Conservation (phyloP, 2,113 vertebrate species). For the Pimephales promelas region DNA sequence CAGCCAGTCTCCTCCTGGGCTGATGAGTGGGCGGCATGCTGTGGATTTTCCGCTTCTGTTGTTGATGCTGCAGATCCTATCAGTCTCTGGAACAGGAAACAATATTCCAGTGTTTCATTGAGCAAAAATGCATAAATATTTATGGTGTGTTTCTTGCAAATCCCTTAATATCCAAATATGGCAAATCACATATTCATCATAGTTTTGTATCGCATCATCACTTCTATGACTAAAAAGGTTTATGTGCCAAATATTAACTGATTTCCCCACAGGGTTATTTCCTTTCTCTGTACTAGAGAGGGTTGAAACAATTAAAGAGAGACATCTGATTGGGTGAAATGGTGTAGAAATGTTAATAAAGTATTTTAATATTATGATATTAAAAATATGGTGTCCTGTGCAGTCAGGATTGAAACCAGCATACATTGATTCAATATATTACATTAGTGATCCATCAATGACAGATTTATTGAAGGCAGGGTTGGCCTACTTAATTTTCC, state of each 20-base stretch:
- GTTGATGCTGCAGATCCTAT: slow-evolving; percentile 18
- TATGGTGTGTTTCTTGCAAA: slow-evolving; percentile 8
- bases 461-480: too few species aligned
- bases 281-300: background rate
- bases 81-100: background rate
- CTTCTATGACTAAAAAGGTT: slow-evolving; percentile 1
- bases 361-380: background rate
- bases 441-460: background rate
- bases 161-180: slow-evolving; percentile 7
- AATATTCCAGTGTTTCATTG: slow-evolving; percentile 21
- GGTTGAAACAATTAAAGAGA: slow-evolving; percentile 8
- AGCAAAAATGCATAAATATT: slow-evolving; percentile 27
- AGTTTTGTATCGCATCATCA: slow-evolving; percentile 7
- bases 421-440: background rate
- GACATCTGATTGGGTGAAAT: background rate
- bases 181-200: background rate
- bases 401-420: background rate
- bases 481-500: too few species aligned
- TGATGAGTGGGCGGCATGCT: slow-evolving; percentile 1
- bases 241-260: background rate
- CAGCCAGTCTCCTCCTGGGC: background rate
- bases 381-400: background rate
- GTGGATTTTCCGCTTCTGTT: slow-evolving; percentile 32
- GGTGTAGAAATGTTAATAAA: background rate
- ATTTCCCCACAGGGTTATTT: background rate